phyloP scores from a whole-genome alignment of 2,797 vertebrate genomes.

The Peromyscus eremicus region DNA sequence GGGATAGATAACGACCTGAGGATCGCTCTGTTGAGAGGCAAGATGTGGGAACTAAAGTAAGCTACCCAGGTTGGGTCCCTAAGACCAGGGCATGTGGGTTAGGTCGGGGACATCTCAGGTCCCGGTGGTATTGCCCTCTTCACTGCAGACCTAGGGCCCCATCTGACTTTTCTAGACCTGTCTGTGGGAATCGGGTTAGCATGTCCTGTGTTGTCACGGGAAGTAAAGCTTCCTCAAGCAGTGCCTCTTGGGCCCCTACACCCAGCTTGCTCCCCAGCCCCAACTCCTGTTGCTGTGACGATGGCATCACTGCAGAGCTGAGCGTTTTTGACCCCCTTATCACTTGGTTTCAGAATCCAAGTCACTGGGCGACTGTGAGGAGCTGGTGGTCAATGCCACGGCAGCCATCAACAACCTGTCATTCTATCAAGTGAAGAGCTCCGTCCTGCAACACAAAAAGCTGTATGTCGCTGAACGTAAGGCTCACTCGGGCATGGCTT shows the following conservation, averaged over 20 bases:
- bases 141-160: neutral
- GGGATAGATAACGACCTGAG: neutral
- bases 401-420: constrained; percentile 96
- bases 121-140: neutral
- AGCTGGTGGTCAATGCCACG: constrained; percentile 93
- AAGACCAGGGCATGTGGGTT: too few species aligned
- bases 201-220: accelerated
- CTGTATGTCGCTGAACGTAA: constrained; percentile 93
- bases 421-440: constrained; percentile 92
- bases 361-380: constrained; percentile 92
- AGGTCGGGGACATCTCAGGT: neutral
- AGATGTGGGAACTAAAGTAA: neutral
- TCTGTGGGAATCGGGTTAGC: neutral
- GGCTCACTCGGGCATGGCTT: constrained; percentile 60
- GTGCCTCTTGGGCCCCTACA: neutral
- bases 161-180: neutral
- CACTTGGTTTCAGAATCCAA: constrained; percentile 90
- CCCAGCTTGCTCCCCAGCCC: neutral
- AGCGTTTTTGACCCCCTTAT: neutral
- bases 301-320: accelerated
- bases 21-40: neutral
- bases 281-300: neutral
- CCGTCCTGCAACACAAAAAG: constrained; percentile 88
- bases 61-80: neutral
- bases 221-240: neutral